A percentile compares a stretch with the other conserved stretches of the same genome.
Conservation (phyloP, 2,888 invertebrate species). For the Heteromyza rotundicornis region DNA sequence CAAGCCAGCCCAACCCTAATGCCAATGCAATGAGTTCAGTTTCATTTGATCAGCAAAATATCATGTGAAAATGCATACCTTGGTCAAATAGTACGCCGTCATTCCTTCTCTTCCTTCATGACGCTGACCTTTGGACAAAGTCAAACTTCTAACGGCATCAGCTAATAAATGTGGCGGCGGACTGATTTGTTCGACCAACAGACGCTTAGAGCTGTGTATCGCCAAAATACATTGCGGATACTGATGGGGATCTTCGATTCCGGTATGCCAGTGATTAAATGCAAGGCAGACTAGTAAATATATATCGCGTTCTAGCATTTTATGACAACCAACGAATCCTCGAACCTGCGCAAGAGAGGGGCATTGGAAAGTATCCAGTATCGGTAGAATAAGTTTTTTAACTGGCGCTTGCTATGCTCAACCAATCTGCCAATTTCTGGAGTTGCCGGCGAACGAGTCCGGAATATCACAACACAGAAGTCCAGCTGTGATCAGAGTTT, state of each 20-base stretch:
- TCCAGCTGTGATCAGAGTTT: constrained; percentile 89
- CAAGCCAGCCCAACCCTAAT: constrained; percentile 90
- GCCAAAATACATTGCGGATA: constrained; percentile 92
- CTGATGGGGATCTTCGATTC: constrained; percentile 76
- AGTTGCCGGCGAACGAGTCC: constrained; percentile 57
- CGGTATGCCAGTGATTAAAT: constrained; percentile 97
- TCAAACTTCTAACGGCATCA: constrained; percentile 91
- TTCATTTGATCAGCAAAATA: too few species aligned
- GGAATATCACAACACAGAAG: constrained; percentile 69
- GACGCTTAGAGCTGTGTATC: constrained; percentile 90
- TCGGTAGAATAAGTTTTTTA: too few species aligned
- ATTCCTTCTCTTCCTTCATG: constrained; percentile 95
- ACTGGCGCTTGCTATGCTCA: constrained; percentile 63
- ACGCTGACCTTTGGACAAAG: constrained; percentile 84
- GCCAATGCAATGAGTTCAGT: constrained; percentile 1
- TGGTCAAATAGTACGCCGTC: constrained; percentile 95
- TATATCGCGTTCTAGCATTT: constrained; percentile 92
- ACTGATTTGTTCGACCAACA: constrained; percentile 84
- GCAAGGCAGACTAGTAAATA: constrained; percentile 91
- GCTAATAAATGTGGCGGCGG: constrained; percentile 86
- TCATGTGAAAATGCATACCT: too few species aligned
- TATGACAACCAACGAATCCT: constrained; percentile 93
- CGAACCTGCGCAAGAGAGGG: constrained; percentile 71
- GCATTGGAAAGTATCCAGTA: too few species aligned
- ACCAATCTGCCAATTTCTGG: constrained; percentile 63